phyloP scores from a whole-genome alignment of 30 jellyfish, hydroid and myxozoan species.

The Clytia hemisphaerica region DNA sequence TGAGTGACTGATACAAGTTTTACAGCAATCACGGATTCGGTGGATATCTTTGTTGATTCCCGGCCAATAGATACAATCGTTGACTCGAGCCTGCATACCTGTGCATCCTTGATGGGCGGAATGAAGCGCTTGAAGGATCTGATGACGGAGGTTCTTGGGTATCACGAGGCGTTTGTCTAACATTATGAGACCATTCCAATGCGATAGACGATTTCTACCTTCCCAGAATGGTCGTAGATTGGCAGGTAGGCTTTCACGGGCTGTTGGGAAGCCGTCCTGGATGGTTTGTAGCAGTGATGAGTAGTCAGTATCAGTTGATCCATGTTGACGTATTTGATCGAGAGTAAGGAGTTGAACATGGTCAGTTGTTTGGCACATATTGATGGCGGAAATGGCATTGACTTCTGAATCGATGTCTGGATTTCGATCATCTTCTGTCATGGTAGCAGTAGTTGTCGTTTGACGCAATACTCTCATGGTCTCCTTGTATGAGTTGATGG shows the following conservation, averaged over 20 bases:
- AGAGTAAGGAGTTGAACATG: no score
- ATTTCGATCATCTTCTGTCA: no score
- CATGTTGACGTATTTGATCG: neutral
- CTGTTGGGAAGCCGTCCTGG: neutral
- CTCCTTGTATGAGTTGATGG: no score
- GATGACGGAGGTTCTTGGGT: neutral
- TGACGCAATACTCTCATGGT: no score
- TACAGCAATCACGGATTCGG: no score
- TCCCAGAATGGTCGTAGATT: neutral
- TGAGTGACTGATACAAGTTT: no score
- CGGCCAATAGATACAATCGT: neutral
- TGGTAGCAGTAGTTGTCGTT: no score
- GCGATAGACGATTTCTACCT: no score
- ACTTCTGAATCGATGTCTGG: no score
- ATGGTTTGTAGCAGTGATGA: neutral
- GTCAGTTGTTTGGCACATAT: no score
- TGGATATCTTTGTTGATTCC: neutral
- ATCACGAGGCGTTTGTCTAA: neutral
- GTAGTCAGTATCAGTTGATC: neutral
- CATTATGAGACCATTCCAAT: neutral
- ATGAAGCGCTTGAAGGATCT: neutral
- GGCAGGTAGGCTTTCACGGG: neutral
- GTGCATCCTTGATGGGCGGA: constrained; percentile 2
- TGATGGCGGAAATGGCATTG: no score
- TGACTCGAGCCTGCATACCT: neutral